Conservation (phyloP, 1,140 invertebrate species). For the Hypothenemus hampei region DNA sequence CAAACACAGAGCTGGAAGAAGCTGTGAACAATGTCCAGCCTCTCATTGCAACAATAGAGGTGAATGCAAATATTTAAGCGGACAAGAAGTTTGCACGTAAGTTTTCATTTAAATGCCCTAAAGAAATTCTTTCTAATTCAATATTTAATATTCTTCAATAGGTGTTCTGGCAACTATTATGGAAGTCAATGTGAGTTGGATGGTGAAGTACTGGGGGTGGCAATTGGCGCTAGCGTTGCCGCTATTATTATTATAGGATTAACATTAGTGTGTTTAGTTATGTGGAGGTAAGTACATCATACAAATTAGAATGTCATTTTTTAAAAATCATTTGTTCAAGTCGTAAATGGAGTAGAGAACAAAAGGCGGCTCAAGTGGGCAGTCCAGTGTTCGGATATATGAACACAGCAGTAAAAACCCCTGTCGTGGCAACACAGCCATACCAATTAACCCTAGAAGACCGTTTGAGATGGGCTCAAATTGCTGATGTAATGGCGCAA, state of each 20-base stretch:
- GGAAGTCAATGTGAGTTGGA: conserved; percentile 85
- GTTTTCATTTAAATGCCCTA: too few species aligned
- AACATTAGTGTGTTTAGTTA: conserved; percentile 79
- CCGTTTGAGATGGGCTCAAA: conserved; percentile 75
- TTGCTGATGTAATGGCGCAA: conserved; percentile 76
- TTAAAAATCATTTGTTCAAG: conserved; percentile 46
- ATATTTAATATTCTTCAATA: conserved; percentile 39
- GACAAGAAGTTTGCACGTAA: conserved; percentile 75
- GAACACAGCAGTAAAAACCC: conserved; percentile 59
- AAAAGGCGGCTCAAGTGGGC: conserved; percentile 70
- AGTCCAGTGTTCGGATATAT: conserved; percentile 80
- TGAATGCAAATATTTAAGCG: conserved; percentile 69
- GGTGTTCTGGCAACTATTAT: conserved; percentile 81
- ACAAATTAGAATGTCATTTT: not conserved
- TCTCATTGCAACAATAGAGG: conserved; percentile 80
- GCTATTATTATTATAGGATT: conserved; percentile 83
- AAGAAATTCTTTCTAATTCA: too few species aligned
- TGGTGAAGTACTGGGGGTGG: conserved; percentile 84
- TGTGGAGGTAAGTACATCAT: conserved; percentile 70
- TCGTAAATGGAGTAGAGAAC: conserved; percentile 80
- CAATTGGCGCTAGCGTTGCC: conserved; percentile 81
- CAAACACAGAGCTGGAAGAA: conserved; percentile 60
- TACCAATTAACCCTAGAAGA: conserved; percentile 70
- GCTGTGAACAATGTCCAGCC: conserved; percentile 70
- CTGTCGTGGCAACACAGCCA: conserved; percentile 57